Evolutionary conservation across 2,797 vertebrate species (phyloP).

Genomic region (Chaetodon trifasciatus): DNA sequence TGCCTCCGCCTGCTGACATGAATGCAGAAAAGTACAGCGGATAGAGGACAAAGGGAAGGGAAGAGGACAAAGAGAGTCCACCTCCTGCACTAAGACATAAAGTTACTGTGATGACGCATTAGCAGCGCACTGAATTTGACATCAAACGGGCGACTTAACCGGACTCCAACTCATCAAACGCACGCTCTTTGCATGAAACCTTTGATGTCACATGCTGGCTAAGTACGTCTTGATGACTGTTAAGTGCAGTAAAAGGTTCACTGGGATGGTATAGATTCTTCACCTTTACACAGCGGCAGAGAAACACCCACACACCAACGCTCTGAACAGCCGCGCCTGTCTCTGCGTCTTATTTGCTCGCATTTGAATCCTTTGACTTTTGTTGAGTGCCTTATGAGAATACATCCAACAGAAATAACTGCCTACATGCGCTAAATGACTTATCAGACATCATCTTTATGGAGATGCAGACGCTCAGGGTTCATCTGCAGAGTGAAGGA

Average conservation of each 20-base stretch:
- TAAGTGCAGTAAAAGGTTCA: conserved; percentile 39
- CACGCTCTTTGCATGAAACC: background rate
- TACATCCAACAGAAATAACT: background rate
- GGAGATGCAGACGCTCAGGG: background rate
- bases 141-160: conserved; percentile 11
- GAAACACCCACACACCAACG: background rate
- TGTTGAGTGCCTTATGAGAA: background rate
- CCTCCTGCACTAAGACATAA: conserved; percentile 14
- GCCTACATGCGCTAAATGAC: background rate
- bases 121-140: conserved; percentile 9
- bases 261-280: background rate
- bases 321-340: background rate
- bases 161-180: conserved; percentile 30
- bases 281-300: conserved; percentile 21
- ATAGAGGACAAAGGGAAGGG: too few species aligned
- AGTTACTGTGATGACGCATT: conserved; percentile 13
- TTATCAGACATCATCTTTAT: background rate
- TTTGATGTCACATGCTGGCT: conserved; percentile 20
- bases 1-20: background rate
- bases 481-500: background rate
- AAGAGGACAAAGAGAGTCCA: conserved; percentile 4
- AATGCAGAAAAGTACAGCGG: background rate
- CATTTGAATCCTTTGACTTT: background rate
- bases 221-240: conserved; percentile 33
- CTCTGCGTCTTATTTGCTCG: background rate